Conservation (phyloP, 2,888 invertebrate species). For the Ariolimax columbianus region DNA sequence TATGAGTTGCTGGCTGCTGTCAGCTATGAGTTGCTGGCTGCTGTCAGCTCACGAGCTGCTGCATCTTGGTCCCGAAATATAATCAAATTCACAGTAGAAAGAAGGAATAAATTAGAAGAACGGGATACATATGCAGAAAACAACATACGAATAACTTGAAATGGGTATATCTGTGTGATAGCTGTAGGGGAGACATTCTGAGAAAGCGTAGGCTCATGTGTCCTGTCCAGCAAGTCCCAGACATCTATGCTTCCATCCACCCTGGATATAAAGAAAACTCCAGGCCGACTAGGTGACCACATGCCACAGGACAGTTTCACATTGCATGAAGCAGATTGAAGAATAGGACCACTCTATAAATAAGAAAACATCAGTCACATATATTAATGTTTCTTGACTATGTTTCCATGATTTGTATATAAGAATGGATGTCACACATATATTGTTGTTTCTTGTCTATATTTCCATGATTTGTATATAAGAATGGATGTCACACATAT, state of each 20-base stretch:
- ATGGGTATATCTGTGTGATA: slow-evolving; percentile 75
- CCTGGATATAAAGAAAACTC: slow-evolving; percentile 85
- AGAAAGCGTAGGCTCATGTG: slow-evolving; percentile 84
- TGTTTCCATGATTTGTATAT: too few species aligned
- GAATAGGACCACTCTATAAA: slow-evolving; percentile 76
- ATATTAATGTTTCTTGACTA: neutral
- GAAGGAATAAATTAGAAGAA: neutral
- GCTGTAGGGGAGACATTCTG: slow-evolving; percentile 83
- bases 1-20: too few species aligned
- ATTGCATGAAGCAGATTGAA: slow-evolving; percentile 67
- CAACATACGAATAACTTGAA: slow-evolving; percentile 73
- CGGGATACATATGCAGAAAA: neutral
- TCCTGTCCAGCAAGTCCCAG: slow-evolving; percentile 87
- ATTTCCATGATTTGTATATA: too few species aligned
- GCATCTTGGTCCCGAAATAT: too few species aligned
- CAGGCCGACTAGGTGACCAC: slow-evolving; percentile 89
- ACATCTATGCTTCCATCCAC: slow-evolving; percentile 88
- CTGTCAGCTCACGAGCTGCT: too few species aligned
- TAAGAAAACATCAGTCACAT: neutral
- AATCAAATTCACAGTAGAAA: too few species aligned
- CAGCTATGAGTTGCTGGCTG: too few species aligned
- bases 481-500: too few species aligned
- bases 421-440: too few species aligned
- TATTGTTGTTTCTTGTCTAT: too few species aligned
- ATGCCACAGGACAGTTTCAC: slow-evolving; percentile 78